Base-by-base conservation (phyloP, 2,888 invertebrate genomes). In the Acanthococcus lagerstroemiae region DNA sequence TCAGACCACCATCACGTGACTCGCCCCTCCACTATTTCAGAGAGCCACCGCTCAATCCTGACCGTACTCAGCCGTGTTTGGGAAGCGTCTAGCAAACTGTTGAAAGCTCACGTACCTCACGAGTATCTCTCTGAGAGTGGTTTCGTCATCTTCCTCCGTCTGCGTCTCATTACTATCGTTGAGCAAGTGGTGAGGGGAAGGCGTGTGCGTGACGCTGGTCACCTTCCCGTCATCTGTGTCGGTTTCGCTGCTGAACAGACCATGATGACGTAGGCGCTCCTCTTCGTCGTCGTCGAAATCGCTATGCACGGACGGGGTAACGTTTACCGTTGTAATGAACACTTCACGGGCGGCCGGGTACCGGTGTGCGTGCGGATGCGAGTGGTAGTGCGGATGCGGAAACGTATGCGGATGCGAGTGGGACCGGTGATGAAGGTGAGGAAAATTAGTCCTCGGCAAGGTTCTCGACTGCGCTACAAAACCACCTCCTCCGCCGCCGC, bases 41-140 rank as follows among this genome's bases (percentile, higher is more conserved):
- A n/a, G n/a, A n/a, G n/a, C n/a, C n/a, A n/a, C n/a, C n/a, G n/a
- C n/a, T n/a, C n/a, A n/a, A n/a, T n/a, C n/a, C n/a, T n/a, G n/a
- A n/a, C n/a, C n/a, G n/a, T n/a, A n/a, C n/a, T n/a, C n/a, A n/a
- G n/a, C n/a, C n/a, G n/a, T n/a, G n/a, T n/a, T n/a, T n/a, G n/a
- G n/a, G n/a, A n/a, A n/a, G n/a, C n/a, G 55, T 30, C 55, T 55
- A 55, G 30, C 55, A 30, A 55, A 55, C 37, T 55, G 55, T 17
- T n/a, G n/a, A n/a, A n/a, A n/a, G 24, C 37, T 46, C 60, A 82
- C 81, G 80, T 86, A 88, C 90, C 90, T 90, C 87, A 90, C 86
- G 82, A 91, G 89, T 83, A 91, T 85, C 86, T 90, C 89, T 84
- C 90, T 88, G 82, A 91, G 87, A 83, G 90, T 90, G 80, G 89